Evolutionary conservation across 2,888 invertebrate genomes (phyloP).

Genomic region (Zeuzera pyrina): DNA sequence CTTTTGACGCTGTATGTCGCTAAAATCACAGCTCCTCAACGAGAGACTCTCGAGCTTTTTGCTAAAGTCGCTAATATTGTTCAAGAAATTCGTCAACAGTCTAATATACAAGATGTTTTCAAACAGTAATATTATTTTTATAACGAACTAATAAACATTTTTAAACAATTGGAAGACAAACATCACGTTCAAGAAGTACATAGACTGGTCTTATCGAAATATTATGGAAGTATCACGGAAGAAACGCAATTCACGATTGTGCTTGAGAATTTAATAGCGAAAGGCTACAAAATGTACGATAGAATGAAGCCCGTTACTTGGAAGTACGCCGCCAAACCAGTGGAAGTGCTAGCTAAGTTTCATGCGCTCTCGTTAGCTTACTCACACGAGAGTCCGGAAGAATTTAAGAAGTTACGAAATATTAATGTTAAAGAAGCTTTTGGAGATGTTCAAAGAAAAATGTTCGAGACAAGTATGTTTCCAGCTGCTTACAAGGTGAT

Average conservation of each 20-base stretch:
- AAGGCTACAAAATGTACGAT: slow-evolving; percentile 26
- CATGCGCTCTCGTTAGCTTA: slow-evolving; percentile 48
- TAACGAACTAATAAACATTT: slow-evolving; percentile 15
- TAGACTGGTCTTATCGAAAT: slow-evolving; percentile 26
- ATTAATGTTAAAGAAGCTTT: slow-evolving; percentile 12
- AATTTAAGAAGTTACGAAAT: slow-evolving; percentile 19
- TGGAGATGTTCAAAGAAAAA: neutral
- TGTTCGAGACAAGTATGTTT: slow-evolving; percentile 5
- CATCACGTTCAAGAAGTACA: slow-evolving; percentile 20
- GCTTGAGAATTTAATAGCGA: slow-evolving; percentile 31
- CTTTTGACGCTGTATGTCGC: slow-evolving; percentile 25
- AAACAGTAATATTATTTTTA: slow-evolving; percentile 26
- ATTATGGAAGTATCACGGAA: slow-evolving; percentile 25
- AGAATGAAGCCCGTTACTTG: slow-evolving; percentile 30
- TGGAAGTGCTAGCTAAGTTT: slow-evolving; percentile 33
- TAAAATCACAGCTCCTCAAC: slow-evolving; percentile 14
- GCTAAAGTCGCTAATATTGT: slow-evolving; percentile 32
- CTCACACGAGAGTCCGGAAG: slow-evolving; percentile 32
- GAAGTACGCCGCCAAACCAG: slow-evolving; percentile 29
- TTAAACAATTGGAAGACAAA: slow-evolving; percentile 23
- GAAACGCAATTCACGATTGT: slow-evolving; percentile 38
- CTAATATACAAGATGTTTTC: slow-evolving; percentile 20
- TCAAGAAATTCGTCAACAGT: slow-evolving; percentile 20
- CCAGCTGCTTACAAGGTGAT: slow-evolving; percentile 17
- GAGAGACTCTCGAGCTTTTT: slow-evolving; percentile 27